These are phyloP conservation scores for Drosophila grimshawi DNA, from an alignment of 1,140 invertebrate genomes.

Conservation along the genomic window DNA sequence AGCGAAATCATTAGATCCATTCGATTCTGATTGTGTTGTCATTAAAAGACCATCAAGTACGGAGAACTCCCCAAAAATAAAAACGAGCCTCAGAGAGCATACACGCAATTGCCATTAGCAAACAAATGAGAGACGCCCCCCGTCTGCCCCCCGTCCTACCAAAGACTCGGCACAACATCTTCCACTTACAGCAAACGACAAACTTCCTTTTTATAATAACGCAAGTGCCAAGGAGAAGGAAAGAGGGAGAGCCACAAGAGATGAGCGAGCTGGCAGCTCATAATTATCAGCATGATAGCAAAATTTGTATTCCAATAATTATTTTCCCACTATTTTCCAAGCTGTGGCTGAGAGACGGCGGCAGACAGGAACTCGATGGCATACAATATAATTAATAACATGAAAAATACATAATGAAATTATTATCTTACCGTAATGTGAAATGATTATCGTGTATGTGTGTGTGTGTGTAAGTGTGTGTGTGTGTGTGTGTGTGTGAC, in stretches of 20 bases:
- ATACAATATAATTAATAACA: conserved; percentile 79
- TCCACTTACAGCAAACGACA: conserved; percentile 53
- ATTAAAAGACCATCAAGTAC: conserved; percentile 43
- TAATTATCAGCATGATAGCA: conserved; percentile 78
- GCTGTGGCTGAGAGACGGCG: neutral
- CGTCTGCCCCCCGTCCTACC: neutral
- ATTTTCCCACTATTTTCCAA: conserved; percentile 74
- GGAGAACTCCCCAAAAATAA: neutral
- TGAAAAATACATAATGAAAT: conserved; percentile 83
- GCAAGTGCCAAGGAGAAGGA: neutral
- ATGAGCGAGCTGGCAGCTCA: conserved; percentile 21
- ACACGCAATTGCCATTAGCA: conserved; percentile 56
- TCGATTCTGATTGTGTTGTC: neutral
- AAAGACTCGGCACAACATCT: conserved; percentile 15
- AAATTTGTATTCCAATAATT: conserved; percentile 80
- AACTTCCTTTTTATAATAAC: conserved; percentile 45
- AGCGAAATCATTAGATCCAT: conserved; percentile 1
- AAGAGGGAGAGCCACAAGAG: neutral
- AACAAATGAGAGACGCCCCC: conserved; percentile 8
- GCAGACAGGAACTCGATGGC: conserved; percentile 45
- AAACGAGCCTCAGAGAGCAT: neutral
- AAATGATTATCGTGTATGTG: conserved; percentile 68
- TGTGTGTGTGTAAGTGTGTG: conserved; percentile 4
- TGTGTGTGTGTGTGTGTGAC: conserved; percentile 31
- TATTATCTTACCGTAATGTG: conserved; percentile 81